Percentiles rank a stretch among this genome's conserved stretches.
phyloP scores from a whole-genome alignment of 2,888 invertebrate genomes.

The Phoenoteleia sp. region DNA sequence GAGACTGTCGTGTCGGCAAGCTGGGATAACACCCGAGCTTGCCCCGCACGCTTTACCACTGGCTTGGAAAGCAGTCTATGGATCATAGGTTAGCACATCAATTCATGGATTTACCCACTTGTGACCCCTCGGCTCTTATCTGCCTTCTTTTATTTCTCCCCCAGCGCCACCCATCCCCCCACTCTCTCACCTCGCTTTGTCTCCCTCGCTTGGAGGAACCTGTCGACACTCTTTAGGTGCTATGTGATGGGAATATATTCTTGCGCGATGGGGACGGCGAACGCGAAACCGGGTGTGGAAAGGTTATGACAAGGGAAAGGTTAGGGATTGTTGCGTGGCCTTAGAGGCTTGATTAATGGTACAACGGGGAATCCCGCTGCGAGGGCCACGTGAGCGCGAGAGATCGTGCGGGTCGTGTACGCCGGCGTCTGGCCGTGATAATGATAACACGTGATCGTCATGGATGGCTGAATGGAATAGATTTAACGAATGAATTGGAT shows the following conservation, averaged over 20 bases:
- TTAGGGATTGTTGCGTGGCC: conserved; percentile 47
- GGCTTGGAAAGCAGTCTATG: conserved; percentile 81
- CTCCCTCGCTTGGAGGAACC: conserved; percentile 1
- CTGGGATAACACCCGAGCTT: conserved; percentile 40
- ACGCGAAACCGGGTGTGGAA: background rate
- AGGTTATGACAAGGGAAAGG: conserved; percentile 49
- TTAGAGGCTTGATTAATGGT: conserved; percentile 60
- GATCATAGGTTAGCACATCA: conserved; percentile 84
- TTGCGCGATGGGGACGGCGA: background rate
- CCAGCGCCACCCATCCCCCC: background rate
- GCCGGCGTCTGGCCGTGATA: conserved; percentile 52
- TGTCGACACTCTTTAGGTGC: background rate
- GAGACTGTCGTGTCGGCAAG: conserved; percentile 51
- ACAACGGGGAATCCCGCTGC: conserved; percentile 33
- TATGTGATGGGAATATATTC: conserved; percentile 25
- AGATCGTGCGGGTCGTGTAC: conserved; percentile 32
- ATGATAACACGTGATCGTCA: conserved; percentile 54
- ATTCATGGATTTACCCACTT: conserved; percentile 56
- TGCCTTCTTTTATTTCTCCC: conserved; percentile 4
- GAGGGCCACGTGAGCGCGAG: conserved; percentile 63
- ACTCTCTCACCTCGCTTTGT: background rate
- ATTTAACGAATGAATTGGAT: background rate
- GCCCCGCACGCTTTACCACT: conserved; percentile 69
- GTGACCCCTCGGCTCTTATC: conserved; percentile 34
- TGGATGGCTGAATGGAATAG: background rate